Conservation (phyloP, 2,888 invertebrate genomes). For the Tipula lateralis region DNA sequence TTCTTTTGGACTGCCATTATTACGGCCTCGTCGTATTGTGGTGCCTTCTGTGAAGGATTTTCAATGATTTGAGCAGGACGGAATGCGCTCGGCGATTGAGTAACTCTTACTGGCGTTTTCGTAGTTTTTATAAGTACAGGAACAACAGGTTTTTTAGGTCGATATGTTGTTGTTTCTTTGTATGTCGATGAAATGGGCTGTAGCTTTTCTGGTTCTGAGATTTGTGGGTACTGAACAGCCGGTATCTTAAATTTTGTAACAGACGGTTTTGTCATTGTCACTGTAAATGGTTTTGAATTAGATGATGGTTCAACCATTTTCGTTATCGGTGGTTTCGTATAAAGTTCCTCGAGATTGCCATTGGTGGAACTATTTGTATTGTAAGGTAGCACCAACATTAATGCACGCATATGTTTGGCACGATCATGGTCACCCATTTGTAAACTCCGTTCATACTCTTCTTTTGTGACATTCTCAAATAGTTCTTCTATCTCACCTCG, state of each 20-base stretch:
- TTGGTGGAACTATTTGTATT: constrained; percentile 47
- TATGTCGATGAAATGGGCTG: background rate
- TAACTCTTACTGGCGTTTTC: background rate
- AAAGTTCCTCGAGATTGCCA: constrained; percentile 46
- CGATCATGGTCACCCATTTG: constrained; percentile 45
- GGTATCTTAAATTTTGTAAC: background rate
- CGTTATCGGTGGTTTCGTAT: constrained; percentile 47
- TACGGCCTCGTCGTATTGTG: constrained; percentile 38
- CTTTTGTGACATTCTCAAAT: constrained; percentile 48
- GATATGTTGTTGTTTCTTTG: background rate
- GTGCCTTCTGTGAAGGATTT: constrained; percentile 40
- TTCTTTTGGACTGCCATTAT: constrained; percentile 39
- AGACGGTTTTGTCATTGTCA: background rate
- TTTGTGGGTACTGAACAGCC: background rate
- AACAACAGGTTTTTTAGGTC: background rate
- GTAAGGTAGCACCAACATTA: constrained; percentile 48
- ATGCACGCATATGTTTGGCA: constrained; percentile 48
- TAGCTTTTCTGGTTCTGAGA: background rate
- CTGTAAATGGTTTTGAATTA: background rate
- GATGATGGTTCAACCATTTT: constrained; percentile 40
- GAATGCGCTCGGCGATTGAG: background rate
- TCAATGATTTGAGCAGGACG: background rate
- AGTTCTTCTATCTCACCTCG: constrained; percentile 49
- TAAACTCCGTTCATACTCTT: constrained; percentile 48
- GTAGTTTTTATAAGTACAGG: background rate